Percentiles rank a stretch among this genome's conserved stretches.
These are phyloP conservation scores for Oryzias celebensis DNA, from an alignment of 2,113 vertebrate species.

Conservation along the genomic window DNA sequence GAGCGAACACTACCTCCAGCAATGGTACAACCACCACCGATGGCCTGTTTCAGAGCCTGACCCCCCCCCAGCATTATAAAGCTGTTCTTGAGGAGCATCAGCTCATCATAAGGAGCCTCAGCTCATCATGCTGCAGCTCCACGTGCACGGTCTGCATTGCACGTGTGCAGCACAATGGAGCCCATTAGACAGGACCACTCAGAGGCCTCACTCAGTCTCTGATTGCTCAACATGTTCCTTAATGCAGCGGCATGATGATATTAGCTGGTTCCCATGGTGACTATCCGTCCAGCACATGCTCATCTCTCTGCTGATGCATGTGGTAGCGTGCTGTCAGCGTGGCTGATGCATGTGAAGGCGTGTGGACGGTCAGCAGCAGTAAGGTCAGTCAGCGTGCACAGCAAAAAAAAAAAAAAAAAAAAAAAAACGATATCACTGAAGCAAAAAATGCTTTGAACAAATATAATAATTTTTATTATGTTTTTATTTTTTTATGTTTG, in stretches of 20 bases:
- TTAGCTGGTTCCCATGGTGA: constrained; percentile 33
- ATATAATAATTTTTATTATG: too few species aligned
- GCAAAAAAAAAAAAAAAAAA: too few species aligned
- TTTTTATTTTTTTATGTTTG: too few species aligned
- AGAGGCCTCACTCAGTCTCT: not conserved
- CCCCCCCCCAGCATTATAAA: not conserved
- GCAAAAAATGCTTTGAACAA: too few species aligned
- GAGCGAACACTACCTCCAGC: constrained; percentile 32
- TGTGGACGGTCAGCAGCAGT: not conserved
- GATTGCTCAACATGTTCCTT: constrained; percentile 2
- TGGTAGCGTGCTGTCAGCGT: not conserved
- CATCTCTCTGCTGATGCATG: not conserved
- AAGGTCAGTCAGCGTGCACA: not conserved
- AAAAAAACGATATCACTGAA: too few species aligned
- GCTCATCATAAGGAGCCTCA: too few species aligned
- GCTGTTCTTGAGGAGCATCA: too few species aligned
- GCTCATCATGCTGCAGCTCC: too few species aligned
- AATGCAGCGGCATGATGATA: constrained; percentile 2
- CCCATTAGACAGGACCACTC: not conserved
- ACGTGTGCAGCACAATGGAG: constrained; percentile 12
- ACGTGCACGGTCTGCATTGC: not conserved
- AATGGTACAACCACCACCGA: not conserved
- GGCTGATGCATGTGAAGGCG: not conserved
- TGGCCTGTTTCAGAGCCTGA: not conserved
- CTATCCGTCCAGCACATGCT: not conserved